Evolutionary conservation across 1,140 invertebrate genomes (phyloP).

Genomic region (Drosophila carrolli): DNA sequence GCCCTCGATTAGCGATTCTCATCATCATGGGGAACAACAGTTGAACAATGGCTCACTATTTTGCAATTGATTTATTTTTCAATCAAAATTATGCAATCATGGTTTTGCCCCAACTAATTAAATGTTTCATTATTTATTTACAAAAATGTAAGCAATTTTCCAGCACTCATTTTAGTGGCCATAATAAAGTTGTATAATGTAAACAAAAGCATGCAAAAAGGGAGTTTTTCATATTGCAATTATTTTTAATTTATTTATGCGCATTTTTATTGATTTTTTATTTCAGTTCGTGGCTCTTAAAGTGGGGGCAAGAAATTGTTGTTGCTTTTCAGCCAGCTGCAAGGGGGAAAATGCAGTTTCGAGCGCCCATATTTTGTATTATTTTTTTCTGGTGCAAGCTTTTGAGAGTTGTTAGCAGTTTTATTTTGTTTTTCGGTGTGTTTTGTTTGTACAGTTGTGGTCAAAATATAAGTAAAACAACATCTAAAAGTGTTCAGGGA

Average conservation of each 20-base stretch:
- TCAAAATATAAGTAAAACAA: background rate
- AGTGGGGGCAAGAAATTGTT: conserved; percentile 2
- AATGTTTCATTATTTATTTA: conserved; percentile 35
- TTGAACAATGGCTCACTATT: conserved; percentile 1
- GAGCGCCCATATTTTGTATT: conserved; percentile 37
- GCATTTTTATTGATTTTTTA: conserved; percentile 29
- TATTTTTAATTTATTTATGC: conserved; percentile 47
- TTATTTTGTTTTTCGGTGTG: conserved; percentile 11
- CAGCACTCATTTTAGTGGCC: conserved; percentile 12
- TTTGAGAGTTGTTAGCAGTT: conserved; percentile 62
- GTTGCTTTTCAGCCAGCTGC: conserved; percentile 16
- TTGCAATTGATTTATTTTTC: conserved; percentile 5
- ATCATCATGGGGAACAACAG: conserved; percentile 5
- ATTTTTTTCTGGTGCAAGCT: conserved; percentile 54
- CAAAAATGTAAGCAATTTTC: conserved; percentile 11
- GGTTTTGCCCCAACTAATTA: conserved; percentile 27
- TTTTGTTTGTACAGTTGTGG: background rate
- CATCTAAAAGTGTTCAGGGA: too few relatives aligned
- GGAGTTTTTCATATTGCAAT: conserved; percentile 33
- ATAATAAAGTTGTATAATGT: conserved; percentile 42
- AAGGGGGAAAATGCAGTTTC: conserved; percentile 25
- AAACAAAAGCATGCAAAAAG: conserved; percentile 16
- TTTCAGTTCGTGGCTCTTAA: conserved; percentile 1
- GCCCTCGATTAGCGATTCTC: conserved; percentile 55
- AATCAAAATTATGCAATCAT: conserved; percentile 13